A percentile compares a stretch with the other conserved stretches of the same genome.
phyloP scores from a whole-genome alignment of 1,140 invertebrate genomes.

The Subanguina moxae region DNA sequence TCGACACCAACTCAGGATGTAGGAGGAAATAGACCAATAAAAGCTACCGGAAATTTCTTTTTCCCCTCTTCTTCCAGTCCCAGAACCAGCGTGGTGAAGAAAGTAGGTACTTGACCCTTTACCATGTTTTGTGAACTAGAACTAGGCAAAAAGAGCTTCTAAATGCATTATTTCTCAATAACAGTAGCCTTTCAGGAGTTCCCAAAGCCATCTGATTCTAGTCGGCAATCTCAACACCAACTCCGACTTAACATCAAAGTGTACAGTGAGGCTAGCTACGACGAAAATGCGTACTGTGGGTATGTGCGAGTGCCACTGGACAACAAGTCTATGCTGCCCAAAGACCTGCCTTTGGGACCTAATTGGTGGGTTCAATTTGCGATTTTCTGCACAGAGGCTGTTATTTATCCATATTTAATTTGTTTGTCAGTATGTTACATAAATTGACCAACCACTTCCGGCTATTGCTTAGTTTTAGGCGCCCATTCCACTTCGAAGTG shows the following conservation, averaged over 20 bases:
- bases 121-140: too few species aligned
- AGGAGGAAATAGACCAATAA: not conserved
- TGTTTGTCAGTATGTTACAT: too few species aligned
- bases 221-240: not conserved
- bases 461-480: too few species aligned
- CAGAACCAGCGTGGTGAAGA: too few species aligned
- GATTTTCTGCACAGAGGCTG: not conserved
- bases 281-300: constrained; percentile 18
- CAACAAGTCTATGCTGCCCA: constrained; percentile 18
- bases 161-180: too few species aligned
- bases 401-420: too few species aligned
- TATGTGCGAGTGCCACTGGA: constrained; percentile 24
- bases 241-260: constrained; percentile 23
- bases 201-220: not conserved
- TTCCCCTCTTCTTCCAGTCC: not conserved
- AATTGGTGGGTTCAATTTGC: constrained; percentile 16
- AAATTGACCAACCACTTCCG: too few species aligned
- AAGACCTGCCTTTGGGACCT: constrained; percentile 15
- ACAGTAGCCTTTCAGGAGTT: not conserved
- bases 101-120: too few species aligned
- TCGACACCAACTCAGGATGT: not conserved
- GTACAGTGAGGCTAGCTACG: constrained; percentile 15
- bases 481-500: too few species aligned
- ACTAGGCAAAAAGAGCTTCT: too few species aligned
- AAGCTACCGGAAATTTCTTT: not conserved